Evolutionary conservation across 2,797 vertebrate species (phyloP), one percentile per base, ranked within the genome.

Genomic region (Peromyscus eremicus): DNA sequence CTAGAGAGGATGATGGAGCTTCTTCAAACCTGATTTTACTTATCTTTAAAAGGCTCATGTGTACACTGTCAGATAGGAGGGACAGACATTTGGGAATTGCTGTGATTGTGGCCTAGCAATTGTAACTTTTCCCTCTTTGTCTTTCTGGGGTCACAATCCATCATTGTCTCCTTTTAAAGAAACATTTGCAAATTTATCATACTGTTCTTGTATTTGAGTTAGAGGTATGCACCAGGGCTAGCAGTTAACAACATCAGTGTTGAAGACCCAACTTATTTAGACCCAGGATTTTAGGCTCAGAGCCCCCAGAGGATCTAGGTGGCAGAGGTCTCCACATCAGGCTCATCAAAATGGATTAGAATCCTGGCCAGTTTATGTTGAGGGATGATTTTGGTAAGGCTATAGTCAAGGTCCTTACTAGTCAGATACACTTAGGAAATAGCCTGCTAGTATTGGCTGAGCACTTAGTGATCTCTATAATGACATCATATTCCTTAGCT

Each of bases 351-450:
- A 66, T 6, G 2, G 46, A 4, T 75, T 46, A n/a, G 43, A 71
- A 68, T 37, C 23, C 32, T 75, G 40, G 1, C 55, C 21, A 49
- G 0, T 85, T 77, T 66, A 49, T 57, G 32, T 25, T 29, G 81
- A 96, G 14, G 77, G 80, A 37, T 79, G 46, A 40, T 88, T 97
- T 95, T 49, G 60, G 16, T 91, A 89, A 76, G 75, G 21, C 2
- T 46, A 29, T 29, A 27, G 0, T 60, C 25, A 52, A 55, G 57
- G 29, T 87, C 27, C 64, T 89, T 25, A 92, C n/a, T 70, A 43
- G 7, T 27, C 11, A 34, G 9, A 70, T 71, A 73, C 7, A 64
- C n/a, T 49, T 23, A 25, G 82, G 75, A 91, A 77, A 66, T 62
- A 64, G 23, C 2, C 34, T 71, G 3, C 55, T 73, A 70, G n/a